phyloP scores from a whole-genome alignment of 2,888 invertebrate genomes.

The Eupeodes luniger region DNA sequence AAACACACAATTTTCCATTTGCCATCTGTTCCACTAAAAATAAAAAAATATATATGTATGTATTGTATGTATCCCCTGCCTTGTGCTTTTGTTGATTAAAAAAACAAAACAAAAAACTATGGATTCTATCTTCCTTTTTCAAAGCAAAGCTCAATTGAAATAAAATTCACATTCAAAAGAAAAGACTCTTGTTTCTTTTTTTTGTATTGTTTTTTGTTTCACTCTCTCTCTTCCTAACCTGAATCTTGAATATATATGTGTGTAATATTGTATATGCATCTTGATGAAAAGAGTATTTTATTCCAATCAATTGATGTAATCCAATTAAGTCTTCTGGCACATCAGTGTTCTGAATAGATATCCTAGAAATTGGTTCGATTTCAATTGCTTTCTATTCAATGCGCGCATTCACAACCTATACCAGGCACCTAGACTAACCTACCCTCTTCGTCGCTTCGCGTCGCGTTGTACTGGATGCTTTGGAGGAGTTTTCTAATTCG shows the following conservation, averaged over 20 bases:
- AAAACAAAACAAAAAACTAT: background rate
- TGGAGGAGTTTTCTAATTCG: constrained; percentile 39
- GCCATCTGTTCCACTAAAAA: background rate
- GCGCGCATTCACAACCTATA: background rate
- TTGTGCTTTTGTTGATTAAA: background rate
- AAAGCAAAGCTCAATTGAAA: constrained; percentile 58
- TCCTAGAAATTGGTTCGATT: constrained; percentile 19
- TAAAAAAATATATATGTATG: background rate
- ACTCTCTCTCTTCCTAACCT: background rate
- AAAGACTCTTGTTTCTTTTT: background rate
- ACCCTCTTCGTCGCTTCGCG: no score
- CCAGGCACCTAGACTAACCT: no score
- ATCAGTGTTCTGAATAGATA: constrained; percentile 29
- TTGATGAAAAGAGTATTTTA: constrained; percentile 60
- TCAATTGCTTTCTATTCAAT: constrained; percentile 18
- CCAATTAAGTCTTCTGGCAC: constrained; percentile 70
- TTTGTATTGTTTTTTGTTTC: background rate
- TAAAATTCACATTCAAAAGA: constrained; percentile 49
- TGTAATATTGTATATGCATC: background rate
- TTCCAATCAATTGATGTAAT: constrained; percentile 76
- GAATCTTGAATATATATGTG: background rate
- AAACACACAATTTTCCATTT: background rate
- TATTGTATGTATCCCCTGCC: no score
- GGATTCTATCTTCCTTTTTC: background rate
- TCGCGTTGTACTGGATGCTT: background rate